Evolutionary conservation across 2,888 invertebrate species (phyloP), one percentile per base, ranked within the genome.

Genomic region (Cecidostiba fungosa): DNA sequence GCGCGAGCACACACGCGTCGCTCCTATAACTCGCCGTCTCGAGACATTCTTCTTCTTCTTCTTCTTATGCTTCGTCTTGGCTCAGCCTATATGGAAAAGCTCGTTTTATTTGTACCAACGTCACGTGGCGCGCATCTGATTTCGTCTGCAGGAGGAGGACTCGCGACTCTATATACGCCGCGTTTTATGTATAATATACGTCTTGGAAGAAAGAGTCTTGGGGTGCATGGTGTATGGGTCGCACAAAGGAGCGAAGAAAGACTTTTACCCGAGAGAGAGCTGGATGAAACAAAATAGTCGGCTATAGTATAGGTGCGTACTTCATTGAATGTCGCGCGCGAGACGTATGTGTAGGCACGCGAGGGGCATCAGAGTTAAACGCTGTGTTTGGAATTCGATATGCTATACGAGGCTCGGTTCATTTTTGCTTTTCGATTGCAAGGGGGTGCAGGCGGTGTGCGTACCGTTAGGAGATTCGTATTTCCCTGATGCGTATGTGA

Each of bases 121-220:
- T 88, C 88, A 88, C 89, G 89, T 80, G 89, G 85, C 90, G 82
- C 85, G 88, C 88, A 87, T 90, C 89, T 88, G 89, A 89, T 90
- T 89, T 86, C 83, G 23, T 72, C 73, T 32, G 3, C 36, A 19
- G 16, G 19, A 16, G 10, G 6, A 66, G 66, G 66, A 66, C 66
- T 66, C 66, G 66, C 26, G 26, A 23, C 59, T 10, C 12, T 43
- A 39, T 39, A 23, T 59, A n/a, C n/a, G n/a, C n/a, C n/a, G n/a
- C n/a, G n/a, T n/a, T 59, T 59, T 59, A 23, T 23, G 5, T 59
- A 59, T 23, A 4, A 1, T 59, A 59, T 23, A 4, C 74, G 74
- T 76, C 76, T 76, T 76, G 59, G 16, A 77, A 59, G 59, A 77
- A 29, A 80, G 79, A 73, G 39, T 3, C 50, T 26, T 14, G 66